phyloP scores from a whole-genome alignment of 1,140 invertebrate genomes.

The Hylyphantes graminicola region DNA sequence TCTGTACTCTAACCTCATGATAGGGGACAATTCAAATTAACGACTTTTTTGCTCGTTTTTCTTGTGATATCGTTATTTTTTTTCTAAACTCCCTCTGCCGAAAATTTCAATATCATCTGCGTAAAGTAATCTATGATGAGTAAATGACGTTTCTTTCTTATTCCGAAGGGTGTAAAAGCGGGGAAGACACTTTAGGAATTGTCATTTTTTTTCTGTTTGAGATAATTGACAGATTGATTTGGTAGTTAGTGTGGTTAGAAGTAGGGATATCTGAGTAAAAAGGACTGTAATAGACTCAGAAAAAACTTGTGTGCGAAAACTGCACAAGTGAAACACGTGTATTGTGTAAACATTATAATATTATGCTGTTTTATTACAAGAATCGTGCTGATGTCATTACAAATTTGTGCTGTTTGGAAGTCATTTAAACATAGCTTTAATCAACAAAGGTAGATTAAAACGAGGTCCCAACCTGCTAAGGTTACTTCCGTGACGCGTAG shows the following conservation, averaged over 20 bases:
- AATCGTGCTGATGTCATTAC: too few species aligned
- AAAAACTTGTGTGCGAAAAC: not conserved
- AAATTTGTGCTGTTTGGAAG: too few species aligned
- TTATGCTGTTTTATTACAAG: too few species aligned
- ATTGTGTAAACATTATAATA: too few species aligned
- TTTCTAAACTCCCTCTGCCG: not conserved
- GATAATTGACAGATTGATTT: not conserved
- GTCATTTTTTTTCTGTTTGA: not conserved
- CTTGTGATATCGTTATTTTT: not conserved
- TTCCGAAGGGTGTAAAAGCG: not conserved
- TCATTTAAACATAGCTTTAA: too few species aligned
- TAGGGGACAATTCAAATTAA: constrained; percentile 36
- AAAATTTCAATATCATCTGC: constrained; percentile 31
- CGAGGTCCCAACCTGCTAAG: too few species aligned
- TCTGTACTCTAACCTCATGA: too few species aligned
- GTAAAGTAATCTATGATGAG: constrained; percentile 8
- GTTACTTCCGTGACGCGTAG: too few species aligned
- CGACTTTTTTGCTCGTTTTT: not conserved
- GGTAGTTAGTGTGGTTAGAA: not conserved
- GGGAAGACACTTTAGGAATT: not conserved
- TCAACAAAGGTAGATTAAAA: too few species aligned
- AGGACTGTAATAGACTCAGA: not conserved
- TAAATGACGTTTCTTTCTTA: constrained; percentile 18
- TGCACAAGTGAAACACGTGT: too few species aligned
- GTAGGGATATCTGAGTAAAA: too few species aligned